A percentile compares a stretch with the other conserved stretches of the same genome.
phyloP scores from a whole-genome alignment of 2,113 vertebrate genomes.

The Xenus cinereus region DNA sequence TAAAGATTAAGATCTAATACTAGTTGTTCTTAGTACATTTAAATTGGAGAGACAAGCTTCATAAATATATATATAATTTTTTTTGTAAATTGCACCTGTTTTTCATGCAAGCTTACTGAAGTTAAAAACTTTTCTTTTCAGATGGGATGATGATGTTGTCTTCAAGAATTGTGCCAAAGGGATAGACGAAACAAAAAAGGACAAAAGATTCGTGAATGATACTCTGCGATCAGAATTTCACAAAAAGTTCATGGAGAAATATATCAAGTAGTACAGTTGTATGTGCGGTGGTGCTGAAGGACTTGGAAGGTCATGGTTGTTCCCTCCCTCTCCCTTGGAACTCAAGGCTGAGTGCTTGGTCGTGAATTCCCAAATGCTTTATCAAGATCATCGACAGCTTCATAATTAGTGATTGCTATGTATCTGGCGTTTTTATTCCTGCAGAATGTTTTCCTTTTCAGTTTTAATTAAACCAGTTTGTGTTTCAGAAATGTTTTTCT shows the following conservation, averaged over 20 bases:
- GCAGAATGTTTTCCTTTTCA: conserved; percentile 3
- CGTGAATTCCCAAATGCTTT: conserved; percentile 1
- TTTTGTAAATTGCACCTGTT: not conserved
- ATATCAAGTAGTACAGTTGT: conserved; percentile 90
- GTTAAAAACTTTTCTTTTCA: conserved; percentile 46
- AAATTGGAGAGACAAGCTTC: not conserved
- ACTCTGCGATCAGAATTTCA: conserved; percentile 91
- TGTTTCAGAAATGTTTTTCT: not conserved
- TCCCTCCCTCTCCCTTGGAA: not conserved
- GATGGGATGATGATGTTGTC: conserved; percentile 99
- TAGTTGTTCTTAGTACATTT: not conserved
- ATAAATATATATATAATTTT: not conserved
- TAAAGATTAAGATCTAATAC: not conserved
- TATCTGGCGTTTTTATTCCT: conserved; percentile 30
- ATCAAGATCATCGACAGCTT: not conserved
- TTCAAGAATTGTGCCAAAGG: conserved; percentile 99
- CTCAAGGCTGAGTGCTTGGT: not conserved
- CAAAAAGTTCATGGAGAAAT: conserved; percentile 98
- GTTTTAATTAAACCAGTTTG: conserved; percentile 17
- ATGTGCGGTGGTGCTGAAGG: conserved; percentile 39
- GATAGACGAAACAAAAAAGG: conserved; percentile 92
- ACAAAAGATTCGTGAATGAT: conserved; percentile 97
- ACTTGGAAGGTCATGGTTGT: not conserved
- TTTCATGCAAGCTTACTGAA: not conserved
- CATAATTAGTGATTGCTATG: not conserved